These are phyloP conservation scores for Sarcophilus harrisii DNA, from an alignment of 2,797 vertebrate species.

Conservation along the genomic window DNA sequence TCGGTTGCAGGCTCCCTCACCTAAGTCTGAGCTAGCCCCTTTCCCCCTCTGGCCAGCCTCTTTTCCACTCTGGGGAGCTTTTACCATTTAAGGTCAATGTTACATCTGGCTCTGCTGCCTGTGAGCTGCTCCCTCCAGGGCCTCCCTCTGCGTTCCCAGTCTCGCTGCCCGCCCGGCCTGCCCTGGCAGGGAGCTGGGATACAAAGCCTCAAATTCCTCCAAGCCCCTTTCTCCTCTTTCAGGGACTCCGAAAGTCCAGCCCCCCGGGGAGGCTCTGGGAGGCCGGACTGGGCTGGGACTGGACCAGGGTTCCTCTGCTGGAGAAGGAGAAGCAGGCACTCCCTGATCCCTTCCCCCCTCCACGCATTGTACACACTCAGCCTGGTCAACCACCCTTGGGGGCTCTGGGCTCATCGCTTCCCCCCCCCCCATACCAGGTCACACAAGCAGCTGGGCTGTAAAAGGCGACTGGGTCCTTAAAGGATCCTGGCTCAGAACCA, in stretches of 20 bases:
- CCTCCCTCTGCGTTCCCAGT: not conserved
- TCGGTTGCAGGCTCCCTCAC: slow-evolving; percentile 87
- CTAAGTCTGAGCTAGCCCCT: slow-evolving; percentile 91
- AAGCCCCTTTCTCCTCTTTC: slow-evolving; percentile 68
- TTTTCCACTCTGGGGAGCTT: slow-evolving; percentile 98
- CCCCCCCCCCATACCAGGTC: slow-evolving; percentile 6
- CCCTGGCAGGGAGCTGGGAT: slow-evolving; percentile 77
- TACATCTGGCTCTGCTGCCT: slow-evolving; percentile 92
- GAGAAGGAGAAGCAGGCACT: not conserved
- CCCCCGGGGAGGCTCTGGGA: slow-evolving; percentile 53
- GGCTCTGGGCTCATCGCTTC: not conserved
- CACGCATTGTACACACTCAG: not conserved
- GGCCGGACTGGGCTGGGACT: slow-evolving; percentile 4
- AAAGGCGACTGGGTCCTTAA: slow-evolving; percentile 76
- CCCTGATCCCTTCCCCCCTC: not conserved
- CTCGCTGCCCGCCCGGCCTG: slow-evolving; percentile 24
- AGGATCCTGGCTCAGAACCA: slow-evolving; percentile 76
- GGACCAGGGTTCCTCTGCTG: not conserved
- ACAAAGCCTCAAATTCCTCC: slow-evolving; percentile 74
- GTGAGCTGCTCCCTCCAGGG: slow-evolving; percentile 75
- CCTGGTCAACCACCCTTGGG: not conserved
- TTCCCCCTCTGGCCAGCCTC: slow-evolving; percentile 93
- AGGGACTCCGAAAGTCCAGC: slow-evolving; percentile 72
- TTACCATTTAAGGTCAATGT: slow-evolving; percentile 99
- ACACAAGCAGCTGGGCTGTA: slow-evolving; percentile 70